Base-by-base conservation (phyloP, 2,113 vertebrate genomes). In the Pavo muticus region DNA sequence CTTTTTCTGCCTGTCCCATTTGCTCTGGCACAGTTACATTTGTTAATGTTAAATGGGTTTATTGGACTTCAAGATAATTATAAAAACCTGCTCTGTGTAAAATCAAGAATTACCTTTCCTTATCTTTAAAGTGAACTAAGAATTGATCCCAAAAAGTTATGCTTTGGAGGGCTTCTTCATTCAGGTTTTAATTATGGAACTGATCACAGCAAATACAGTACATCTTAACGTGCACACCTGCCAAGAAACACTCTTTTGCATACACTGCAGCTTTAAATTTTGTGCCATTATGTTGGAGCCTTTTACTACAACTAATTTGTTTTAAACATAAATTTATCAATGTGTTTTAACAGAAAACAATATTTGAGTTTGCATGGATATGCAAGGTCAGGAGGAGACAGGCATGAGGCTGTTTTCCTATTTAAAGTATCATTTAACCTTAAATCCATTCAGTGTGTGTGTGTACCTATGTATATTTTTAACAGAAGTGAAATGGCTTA, bases 161-260 rank as follows among this genome's bases (percentile, higher is more conserved):
- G 21, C 91, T 90, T 61, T 94, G 79, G 89, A 96, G 79, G 65
- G 48, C 60, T 96, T 84, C 92, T 94, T 92, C 74, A 59, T 90
- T 81, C 71, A 37, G 47, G 65, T 90, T 96, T 97, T 92, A 96
- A 91, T 95, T 96, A 96, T 87, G 92, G 94, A 97, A 91, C 84
- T 96, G 94, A 95, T 76, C 74, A 60, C 76, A 54, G 27, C 52
- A 48, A 72, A 69, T 68, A 30, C 37, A 47, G 39, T 37, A 14
- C 35, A n/a, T 40, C 88, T 37, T 81, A 39, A 9, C 61, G 68
- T 69, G 11, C 0, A 25, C 48, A 90, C 80, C 90, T 87, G 78
- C 68, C 56, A 78, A 84, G 73, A 91, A 65, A 47, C 60, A 76
- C 40, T 77, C 54, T 40, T 74, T 45, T 80, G 87, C 72, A 64